Base-by-base conservation (phyloP, 2,888 invertebrate species). In the Harpalus rubripes region DNA sequence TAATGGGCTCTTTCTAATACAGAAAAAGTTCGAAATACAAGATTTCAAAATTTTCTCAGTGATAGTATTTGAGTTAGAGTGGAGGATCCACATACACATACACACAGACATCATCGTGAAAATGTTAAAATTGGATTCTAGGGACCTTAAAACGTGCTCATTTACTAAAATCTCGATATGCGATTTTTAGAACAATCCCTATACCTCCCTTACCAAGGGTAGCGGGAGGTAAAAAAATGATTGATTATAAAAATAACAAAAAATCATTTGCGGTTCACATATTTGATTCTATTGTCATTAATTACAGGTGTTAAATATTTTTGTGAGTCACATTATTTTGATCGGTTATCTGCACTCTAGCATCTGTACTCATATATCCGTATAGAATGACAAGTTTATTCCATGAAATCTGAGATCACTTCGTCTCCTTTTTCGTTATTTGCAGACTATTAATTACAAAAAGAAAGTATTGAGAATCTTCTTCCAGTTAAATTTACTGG, bases 361-460 rank as follows among this genome's bases (percentile, higher is more conserved):
- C 59, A 16, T 61, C 8, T 18, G 59, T 15, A 61, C 15, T 61
- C 15, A 16, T 65, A 32, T 65, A 65, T 39, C 39, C 68, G 68
- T 68, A 68, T 68, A 26, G 7, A 68, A 68, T 39, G n/a, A 6
- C 68, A 32, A 26, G 39, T 68, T 65, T 65, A 65, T 68, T 68
- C 68, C 15, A 7, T 68, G 68, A 68, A 68, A 68, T 39, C 26
- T 68, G 68, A 68, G 39, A 68, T 68, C 39, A 68, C 15, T 39
- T 68, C 0, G 10, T 15, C 15, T n/a, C 15, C 15, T 39, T 68
- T 68, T 39, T 39, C 8, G n/a, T 39, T n/a, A 68, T 68, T 63
- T 15, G 65, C 32, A 65, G 12, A 65, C n/a, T 68, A 68, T 39
- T 15, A 68, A 15, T 68, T 68, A 39, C 59, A 59, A 59, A 16